Evolutionary conservation across 2,797 vertebrate species (phyloP).

Genomic region (Eleutherodactylus coqui): DNA sequence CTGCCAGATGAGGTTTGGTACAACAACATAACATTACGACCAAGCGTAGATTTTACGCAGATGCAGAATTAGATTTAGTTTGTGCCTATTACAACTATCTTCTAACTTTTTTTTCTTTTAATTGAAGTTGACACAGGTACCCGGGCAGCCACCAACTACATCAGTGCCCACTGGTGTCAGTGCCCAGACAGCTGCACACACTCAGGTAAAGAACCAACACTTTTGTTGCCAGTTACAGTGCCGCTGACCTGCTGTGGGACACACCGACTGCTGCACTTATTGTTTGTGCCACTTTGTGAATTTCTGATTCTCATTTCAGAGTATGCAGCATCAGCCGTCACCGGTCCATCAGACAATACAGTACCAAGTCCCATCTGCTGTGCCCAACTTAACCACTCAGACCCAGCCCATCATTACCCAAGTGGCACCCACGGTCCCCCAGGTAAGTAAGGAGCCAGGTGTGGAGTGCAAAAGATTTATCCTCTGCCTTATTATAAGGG

Average conservation of each 20-base stretch:
- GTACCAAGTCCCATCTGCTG: conserved; percentile 71
- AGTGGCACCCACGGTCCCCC: conserved; percentile 73
- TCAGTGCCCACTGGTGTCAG: conserved; percentile 73
- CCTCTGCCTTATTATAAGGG: too few relatives aligned
- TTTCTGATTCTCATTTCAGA: conserved; percentile 63
- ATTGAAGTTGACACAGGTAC: conserved; percentile 77
- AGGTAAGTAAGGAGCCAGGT: conserved; percentile 62
- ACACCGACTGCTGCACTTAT: neutral
- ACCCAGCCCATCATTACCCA: conserved; percentile 70
- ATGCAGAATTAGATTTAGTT: neutral
- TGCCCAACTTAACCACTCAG: conserved; percentile 69
- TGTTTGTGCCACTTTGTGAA: neutral
- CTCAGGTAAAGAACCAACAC: conserved; percentile 66
- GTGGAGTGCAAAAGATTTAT: too few relatives aligned
- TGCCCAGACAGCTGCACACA: conserved; percentile 76
- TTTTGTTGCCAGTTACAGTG: neutral
- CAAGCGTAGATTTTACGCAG: neutral
- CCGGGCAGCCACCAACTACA: conserved; percentile 75
- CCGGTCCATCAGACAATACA: conserved; percentile 75
- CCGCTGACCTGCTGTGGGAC: neutral
- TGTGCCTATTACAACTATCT: neutral
- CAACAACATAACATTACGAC: too few relatives aligned
- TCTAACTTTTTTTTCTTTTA: neutral
- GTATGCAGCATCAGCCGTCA: conserved; percentile 64
- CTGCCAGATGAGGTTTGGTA: too few relatives aligned